Evolutionary conservation across 2,797 vertebrate species (phyloP), one percentile per base, ranked within the genome.

Genomic region (Hipposideros larvatus): DNA sequence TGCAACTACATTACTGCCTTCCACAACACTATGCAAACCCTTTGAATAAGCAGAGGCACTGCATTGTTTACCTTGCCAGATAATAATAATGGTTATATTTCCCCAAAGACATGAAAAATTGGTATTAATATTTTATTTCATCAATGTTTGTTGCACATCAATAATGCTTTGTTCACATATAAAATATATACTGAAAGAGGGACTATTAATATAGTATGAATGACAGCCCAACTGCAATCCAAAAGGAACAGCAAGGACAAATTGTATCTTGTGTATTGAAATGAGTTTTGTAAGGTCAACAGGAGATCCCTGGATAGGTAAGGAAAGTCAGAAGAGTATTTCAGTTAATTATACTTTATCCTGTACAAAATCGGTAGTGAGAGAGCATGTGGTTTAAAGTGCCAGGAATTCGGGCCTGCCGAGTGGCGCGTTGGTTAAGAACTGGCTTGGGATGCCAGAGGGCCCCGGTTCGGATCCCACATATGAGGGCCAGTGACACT

Each of bases 61-160:
- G 22, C 1, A 68, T 14, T 95, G 43, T 96, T 87, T 91, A 83
- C 57, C 53, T 94, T 94, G 26, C 10, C 53, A 87, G 61, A 89
- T 75, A 92, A 92, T 88, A 61, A 90, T 59, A 59, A 61, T 75
- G 41, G 21, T 80, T 91, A 73, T 70, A 4, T 93, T 95, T 95
- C 37, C 75, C 79, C 75, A 79, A 91, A 94, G 55, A 68, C 18
- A 75, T 59, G 31, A 90, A 70, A 88, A 91, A 5, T 79, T 73
- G 11, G 7, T 89, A 55, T 92, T 88, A 55, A 53, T 51, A 14
- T 82, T 95, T 90, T 48, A 92, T 92, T 68, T 86, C 37, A 53
- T 85, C 51, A 89, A 3, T 89, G 51, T 77, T 91, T 79, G 79
- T 26, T 95, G 18, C 37, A 90, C n/a, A 9, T 73, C 14, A 55